phyloP scores from a whole-genome alignment of 2,113 vertebrate species.

The Phyllostomus hastatus region DNA sequence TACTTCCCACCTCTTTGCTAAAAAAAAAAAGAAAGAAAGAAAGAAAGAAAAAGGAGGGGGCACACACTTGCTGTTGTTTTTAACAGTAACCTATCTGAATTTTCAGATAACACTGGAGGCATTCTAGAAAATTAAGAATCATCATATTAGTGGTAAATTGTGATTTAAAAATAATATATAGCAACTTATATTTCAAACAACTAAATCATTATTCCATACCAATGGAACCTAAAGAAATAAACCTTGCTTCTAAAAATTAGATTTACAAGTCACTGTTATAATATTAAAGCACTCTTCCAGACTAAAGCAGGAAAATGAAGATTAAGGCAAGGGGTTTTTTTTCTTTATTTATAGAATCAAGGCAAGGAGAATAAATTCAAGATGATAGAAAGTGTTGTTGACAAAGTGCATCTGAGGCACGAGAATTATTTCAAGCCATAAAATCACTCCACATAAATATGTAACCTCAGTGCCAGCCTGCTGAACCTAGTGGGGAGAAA shows the following conservation, averaged over 20 bases:
- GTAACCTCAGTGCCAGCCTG: background rate
- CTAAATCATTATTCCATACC: background rate
- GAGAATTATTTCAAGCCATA: background rate
- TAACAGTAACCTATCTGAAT: background rate
- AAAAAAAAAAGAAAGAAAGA: background rate
- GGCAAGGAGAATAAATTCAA: slow-evolving; percentile 26
- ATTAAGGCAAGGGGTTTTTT: background rate
- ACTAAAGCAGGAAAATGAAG: slow-evolving; percentile 18
- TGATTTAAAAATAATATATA: slow-evolving; percentile 15
- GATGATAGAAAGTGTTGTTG: background rate
- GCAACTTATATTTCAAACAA: background rate
- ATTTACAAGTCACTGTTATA: slow-evolving; percentile 25
- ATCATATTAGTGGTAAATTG: background rate
- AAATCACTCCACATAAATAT: slow-evolving; percentile 33
- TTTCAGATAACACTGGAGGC: background rate
- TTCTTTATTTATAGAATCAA: background rate
- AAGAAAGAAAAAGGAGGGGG: background rate
- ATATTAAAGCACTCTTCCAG: background rate
- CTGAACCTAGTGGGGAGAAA: background rate
- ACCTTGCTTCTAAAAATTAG: background rate
- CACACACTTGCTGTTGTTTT: background rate
- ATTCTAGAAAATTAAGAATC: slow-evolving; percentile 18
- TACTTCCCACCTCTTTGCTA: background rate
- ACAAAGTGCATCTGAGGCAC: background rate
- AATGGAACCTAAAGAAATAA: slow-evolving; percentile 17